These are phyloP conservation scores for Labrus mixtus DNA, from an alignment of 2,113 vertebrate genomes.

Conservation along the genomic window DNA sequence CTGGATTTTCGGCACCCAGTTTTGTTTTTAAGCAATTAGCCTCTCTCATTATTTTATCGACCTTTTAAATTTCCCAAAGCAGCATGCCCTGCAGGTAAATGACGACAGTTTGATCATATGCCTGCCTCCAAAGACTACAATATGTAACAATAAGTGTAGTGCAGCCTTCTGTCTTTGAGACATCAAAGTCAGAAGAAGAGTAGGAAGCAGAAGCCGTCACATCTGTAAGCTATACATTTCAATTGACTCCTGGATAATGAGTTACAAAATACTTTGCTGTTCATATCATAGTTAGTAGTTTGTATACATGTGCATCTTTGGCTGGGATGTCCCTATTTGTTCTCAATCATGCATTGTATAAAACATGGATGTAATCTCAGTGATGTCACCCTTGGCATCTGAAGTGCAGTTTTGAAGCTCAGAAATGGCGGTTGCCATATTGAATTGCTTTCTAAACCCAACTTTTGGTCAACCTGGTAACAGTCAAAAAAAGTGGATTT, in stretches of 20 bases:
- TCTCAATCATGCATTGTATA: not conserved
- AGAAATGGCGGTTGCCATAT: no score
- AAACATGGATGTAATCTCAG: no score
- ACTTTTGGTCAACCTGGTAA: no score
- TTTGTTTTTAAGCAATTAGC: constrained; percentile 23
- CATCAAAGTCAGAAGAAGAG: no score
- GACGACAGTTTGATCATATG: constrained; percentile 10
- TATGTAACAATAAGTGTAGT: no score
- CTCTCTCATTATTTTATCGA: constrained; percentile 12
- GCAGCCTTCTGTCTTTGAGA: no score
- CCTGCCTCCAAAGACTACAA: no score
- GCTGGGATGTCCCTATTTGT: not conserved
- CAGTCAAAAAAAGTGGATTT: no score
- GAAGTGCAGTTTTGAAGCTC: no score
- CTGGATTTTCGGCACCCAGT: constrained; percentile 1
- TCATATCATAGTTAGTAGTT: not conserved
- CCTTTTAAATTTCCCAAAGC: constrained; percentile 38
- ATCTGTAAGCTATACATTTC: not conserved
- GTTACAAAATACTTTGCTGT: not conserved
- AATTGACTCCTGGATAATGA: not conserved
- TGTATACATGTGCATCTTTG: not conserved
- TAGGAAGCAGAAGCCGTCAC: no score
- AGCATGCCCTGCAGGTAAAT: constrained; percentile 24
- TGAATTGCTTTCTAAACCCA: no score
- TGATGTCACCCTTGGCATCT: no score